phyloP scores from a whole-genome alignment of 2,888 invertebrate species.

The Hylaea fasciaria region DNA sequence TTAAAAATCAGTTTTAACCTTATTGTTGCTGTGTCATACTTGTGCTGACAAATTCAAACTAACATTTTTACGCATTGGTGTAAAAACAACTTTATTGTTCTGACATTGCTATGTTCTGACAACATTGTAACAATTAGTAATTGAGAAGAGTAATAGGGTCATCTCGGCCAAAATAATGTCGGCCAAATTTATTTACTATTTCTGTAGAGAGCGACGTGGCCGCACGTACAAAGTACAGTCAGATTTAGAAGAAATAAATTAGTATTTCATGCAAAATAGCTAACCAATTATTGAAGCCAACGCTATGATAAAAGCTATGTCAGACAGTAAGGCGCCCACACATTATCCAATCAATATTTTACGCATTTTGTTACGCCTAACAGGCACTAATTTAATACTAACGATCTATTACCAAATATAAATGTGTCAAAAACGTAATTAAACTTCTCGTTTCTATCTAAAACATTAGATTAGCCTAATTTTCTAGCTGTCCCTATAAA shows the following conservation, averaged over 20 bases:
- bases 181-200: no score
- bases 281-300: neutral
- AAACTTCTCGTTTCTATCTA: conserved; percentile 37
- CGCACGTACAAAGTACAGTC: no score
- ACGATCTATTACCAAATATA: conserved; percentile 28
- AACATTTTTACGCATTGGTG: no score
- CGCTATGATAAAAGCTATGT: neutral
- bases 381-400: conserved; percentile 25
- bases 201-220: no score
- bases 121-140: no score
- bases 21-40: neutral
- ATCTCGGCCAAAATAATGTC: no score
- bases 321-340: conserved; percentile 19
- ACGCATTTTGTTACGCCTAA: conserved; percentile 24
- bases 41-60: neutral
- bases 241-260: neutral
- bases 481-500: conserved; percentile 44
- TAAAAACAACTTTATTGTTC: no score
- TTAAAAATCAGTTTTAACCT: conserved; percentile 67
- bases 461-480: conserved; percentile 38
- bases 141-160: no score
- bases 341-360: conserved; percentile 25
- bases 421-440: conserved; percentile 41
- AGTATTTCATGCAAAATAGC: neutral
- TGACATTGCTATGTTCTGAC: no score